Base-by-base conservation (phyloP, 1,140 invertebrate species). In the Aphelinus atriplicis region DNA sequence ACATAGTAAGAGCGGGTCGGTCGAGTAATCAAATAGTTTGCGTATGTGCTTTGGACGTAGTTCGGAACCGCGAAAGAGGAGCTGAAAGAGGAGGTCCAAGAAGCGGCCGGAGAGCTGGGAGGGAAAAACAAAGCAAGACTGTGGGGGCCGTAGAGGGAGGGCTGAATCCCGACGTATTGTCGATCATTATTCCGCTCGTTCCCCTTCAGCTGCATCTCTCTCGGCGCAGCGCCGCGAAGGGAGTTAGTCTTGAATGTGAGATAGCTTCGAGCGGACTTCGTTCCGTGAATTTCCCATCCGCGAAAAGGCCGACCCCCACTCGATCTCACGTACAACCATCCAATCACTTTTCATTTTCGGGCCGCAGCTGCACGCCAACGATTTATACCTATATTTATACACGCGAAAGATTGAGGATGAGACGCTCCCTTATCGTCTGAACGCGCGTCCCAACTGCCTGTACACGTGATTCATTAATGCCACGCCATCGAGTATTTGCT, bases 131-230 rank as follows among this genome's bases (percentile, higher is more conserved):
- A 81, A 80, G 78, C 81, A 80, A 78, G 77, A 76, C 80, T 78
- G 79, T 80, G 81, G 81, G 79, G 56, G 82, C 81, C 77, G 80
- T 83, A 81, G 80, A 26, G 26, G 26, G 26, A 26, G 26, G 26
- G 26, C 81, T 75, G 73, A 70, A 66, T 58, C 76, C 75, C 70
- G 77, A 76, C 73, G 78, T 80, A 84, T 86, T 84, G 81, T 76
- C 80, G 83, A 85, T 86, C 84, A 83, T 85, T 86, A 84, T 86
- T 85, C 81, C 77, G 72, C 78, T 78, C 78, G 78, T 77, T 82
- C 77, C 78, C 26, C 63, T 56, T 63, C 42, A 5, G 51, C 6
- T 42, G 26, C n/a, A 48, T 47, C 3, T 42, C 42, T 26, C n/a
- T 79, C 75, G 70, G 71, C 65, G 71, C 78, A 62, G 65, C 70